phyloP scores from a whole-genome alignment of 2,797 vertebrate genomes.

The Helostoma temminkii region DNA sequence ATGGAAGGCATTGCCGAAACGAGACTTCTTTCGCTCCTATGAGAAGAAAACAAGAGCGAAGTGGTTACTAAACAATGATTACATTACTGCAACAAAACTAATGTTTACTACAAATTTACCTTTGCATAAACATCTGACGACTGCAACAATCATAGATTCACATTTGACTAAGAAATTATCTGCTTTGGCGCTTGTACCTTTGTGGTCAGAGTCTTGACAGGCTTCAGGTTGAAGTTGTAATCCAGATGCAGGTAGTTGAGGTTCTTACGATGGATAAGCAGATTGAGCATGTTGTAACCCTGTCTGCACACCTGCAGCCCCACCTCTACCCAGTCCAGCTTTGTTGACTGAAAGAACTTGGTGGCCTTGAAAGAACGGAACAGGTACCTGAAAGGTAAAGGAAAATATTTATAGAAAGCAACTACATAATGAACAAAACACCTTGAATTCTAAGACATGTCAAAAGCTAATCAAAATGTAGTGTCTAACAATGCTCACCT shows the following conservation, averaged over 20 bases:
- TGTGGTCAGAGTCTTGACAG: slow-evolving; percentile 98
- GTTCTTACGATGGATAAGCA: slow-evolving; percentile 99
- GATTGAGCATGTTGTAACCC: slow-evolving; percentile 99
- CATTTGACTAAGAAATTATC: not conserved
- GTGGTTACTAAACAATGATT: not conserved
- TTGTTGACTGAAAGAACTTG: slow-evolving; percentile 99
- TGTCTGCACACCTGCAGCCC: slow-evolving; percentile 98
- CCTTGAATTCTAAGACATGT: accelerated
- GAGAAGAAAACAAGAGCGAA: slow-evolving; percentile 14
- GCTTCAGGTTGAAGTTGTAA: slow-evolving; percentile 99
- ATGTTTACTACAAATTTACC: no score
- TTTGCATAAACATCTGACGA: not conserved
- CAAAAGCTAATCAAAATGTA: not conserved
- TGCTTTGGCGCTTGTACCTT: slow-evolving; percentile 85
- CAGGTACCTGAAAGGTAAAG: slow-evolving; percentile 87
- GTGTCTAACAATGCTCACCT: slow-evolving; percentile 80
- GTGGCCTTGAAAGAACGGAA: slow-evolving; percentile 99
- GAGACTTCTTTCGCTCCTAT: slow-evolving; percentile 97
- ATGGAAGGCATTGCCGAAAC: slow-evolving; percentile 98
- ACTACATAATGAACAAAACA: not conserved
- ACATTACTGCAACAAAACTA: not conserved
- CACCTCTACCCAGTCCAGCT: slow-evolving; percentile 99
- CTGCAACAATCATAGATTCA: not conserved
- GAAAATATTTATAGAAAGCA: slow-evolving; percentile 4
- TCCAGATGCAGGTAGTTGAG: slow-evolving; percentile 99